phyloP scores from a whole-genome alignment of 2,888 invertebrate genomes.

The Epirrhoe tristata region DNA sequence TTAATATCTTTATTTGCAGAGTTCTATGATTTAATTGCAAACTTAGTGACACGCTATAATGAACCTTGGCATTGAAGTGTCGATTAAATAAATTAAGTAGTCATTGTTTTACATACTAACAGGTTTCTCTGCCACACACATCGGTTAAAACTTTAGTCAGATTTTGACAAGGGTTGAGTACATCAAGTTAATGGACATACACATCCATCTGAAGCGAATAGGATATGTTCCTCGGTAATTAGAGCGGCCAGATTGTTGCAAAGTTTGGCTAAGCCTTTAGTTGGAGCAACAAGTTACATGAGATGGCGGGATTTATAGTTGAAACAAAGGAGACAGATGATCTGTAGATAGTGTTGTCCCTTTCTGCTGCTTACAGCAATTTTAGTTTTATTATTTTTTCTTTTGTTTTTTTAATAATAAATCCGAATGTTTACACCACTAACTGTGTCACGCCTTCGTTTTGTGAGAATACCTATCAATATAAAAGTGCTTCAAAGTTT shows the following conservation, averaged over 20 bases:
- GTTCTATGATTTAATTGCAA: too few relatives aligned
- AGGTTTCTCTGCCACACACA: slow-evolving; percentile 1
- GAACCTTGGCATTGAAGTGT: too few relatives aligned
- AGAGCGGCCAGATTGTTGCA: slow-evolving; percentile 18
- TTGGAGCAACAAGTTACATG: slow-evolving; percentile 23
- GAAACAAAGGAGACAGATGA: slow-evolving; percentile 2
- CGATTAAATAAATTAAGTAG: too few relatives aligned
- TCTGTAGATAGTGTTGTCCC: not conserved
- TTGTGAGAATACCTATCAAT: not conserved
- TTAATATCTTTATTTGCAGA: too few relatives aligned
- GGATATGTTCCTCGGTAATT: slow-evolving; percentile 18
- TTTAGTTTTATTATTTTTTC: not conserved
- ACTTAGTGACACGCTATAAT: too few relatives aligned
- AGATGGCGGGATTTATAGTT: slow-evolving; percentile 1
- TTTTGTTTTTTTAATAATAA: not conserved
- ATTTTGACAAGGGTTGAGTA: slow-evolving; percentile 20
- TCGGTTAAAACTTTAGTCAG: slow-evolving; percentile 7
- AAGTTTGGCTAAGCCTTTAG: slow-evolving; percentile 20
- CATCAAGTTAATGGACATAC: slow-evolving; percentile 17
- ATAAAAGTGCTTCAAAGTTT: not conserved
- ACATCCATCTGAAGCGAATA: slow-evolving; percentile 11
- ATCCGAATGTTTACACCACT: slow-evolving; percentile 7
- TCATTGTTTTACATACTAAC: too few relatives aligned
- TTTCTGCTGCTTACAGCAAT: not conserved
- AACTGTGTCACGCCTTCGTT: slow-evolving; percentile 12